A percentile compares a stretch with the other conserved stretches of the same genome.
Evolutionary conservation across 2,113 vertebrate genomes (phyloP).

Genomic region (Gadus chalcogrammus): DNA sequence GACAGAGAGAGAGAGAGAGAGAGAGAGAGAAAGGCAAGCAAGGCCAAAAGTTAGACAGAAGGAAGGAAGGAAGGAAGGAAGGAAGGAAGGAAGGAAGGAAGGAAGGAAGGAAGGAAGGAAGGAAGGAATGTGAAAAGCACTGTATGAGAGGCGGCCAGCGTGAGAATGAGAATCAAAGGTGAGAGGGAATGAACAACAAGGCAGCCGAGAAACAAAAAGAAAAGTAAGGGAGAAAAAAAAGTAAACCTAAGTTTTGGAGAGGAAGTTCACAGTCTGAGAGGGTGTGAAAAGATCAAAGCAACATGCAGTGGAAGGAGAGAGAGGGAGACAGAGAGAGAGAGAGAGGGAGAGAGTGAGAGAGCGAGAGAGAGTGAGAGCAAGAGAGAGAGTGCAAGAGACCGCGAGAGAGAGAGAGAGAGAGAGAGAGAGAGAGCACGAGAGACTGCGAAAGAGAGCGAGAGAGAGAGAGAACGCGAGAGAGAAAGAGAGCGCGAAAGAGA

Average conservation of each 20-base stretch:
- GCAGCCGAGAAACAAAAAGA: background rate
- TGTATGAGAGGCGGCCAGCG: background rate
- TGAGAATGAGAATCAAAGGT: background rate
- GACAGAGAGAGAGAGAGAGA: background rate
- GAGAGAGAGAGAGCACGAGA: too few species aligned
- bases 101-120: background rate
- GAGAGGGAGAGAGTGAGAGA: background rate
- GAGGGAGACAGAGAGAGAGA: background rate
- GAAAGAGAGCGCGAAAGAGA: background rate
- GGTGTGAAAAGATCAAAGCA: background rate
- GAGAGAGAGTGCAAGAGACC: background rate
- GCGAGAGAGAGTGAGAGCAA: background rate
- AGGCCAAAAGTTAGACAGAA: background rate
- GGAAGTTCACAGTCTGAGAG: too few species aligned
- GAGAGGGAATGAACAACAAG: background rate
- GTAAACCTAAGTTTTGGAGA: background rate
- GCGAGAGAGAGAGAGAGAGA: background rate
- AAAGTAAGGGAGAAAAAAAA: background rate
- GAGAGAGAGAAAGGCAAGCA: background rate
- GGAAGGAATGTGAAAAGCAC: background rate
- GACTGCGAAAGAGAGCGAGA: too few species aligned
- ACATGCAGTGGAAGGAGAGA: background rate
- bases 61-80: background rate
- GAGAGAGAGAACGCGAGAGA: too few species aligned
- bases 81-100: background rate